Conservation (phyloP, 2,797 vertebrate species). For the Anolis apletophallus region DNA sequence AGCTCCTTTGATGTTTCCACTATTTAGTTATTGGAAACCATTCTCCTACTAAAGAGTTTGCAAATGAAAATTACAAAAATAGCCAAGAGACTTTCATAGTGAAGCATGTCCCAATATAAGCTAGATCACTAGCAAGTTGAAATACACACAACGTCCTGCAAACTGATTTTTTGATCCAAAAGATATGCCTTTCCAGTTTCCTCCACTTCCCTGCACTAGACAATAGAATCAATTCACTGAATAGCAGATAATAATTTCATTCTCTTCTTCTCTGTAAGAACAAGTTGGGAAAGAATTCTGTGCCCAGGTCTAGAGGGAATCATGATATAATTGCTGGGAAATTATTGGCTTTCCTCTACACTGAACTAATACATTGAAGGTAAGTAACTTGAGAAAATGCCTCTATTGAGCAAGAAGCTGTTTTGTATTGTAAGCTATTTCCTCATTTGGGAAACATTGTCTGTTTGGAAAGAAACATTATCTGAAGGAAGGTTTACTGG, state of each 20-base stretch:
- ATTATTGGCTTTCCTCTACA: slow-evolving; percentile 32
- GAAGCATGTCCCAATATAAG: not conserved
- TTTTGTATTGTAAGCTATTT: not conserved
- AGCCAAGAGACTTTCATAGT: not conserved
- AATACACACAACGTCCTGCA: not conserved
- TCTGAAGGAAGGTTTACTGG: not conserved
- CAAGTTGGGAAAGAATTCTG: not conserved
- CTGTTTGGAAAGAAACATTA: not conserved
- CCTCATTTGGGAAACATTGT: slow-evolving; percentile 6
- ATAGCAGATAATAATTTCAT: not conserved
- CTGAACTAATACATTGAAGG: not conserved
- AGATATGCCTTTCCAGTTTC: not conserved
- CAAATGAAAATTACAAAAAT: not conserved
- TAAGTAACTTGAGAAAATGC: slow-evolving; percentile 1
- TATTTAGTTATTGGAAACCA: not conserved
- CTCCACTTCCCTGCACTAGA: not conserved
- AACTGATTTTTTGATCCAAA: not conserved
- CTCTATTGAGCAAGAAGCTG: not conserved
- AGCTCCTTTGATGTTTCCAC: too few species aligned
- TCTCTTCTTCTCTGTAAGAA: not conserved
- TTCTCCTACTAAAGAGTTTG: not conserved
- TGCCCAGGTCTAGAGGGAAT: not conserved
- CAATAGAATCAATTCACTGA: slow-evolving; percentile 6
- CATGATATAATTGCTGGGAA: not conserved
- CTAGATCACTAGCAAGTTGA: not conserved